A percentile compares a stretch with the other conserved stretches of the same genome.
Conservation (phyloP, 2,797 vertebrate genomes). For the Paratrypauchen microcephalus region DNA sequence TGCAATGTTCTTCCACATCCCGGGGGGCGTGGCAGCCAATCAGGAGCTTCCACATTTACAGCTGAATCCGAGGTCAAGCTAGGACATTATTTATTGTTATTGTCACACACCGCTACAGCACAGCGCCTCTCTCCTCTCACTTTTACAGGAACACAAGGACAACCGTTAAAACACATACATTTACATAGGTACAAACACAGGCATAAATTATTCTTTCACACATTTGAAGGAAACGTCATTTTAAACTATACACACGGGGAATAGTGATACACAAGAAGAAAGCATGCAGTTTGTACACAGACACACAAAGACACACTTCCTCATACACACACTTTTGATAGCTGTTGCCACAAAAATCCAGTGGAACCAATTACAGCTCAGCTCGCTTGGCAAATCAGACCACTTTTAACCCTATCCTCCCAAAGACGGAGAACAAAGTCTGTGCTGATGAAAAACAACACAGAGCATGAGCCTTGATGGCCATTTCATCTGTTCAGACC, state of each 20-base stretch:
- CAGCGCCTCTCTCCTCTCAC: slow-evolving; percentile 22
- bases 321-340: slow-evolving; percentile 53
- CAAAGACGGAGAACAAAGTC: slow-evolving; percentile 37
- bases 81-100: slow-evolving; percentile 64
- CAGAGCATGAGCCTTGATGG: neutral
- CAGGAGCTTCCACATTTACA: slow-evolving; percentile 43
- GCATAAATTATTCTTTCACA: slow-evolving; percentile 15
- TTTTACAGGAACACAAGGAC: slow-evolving; percentile 35
- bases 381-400: slow-evolving; percentile 57
- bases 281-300: slow-evolving; percentile 14
- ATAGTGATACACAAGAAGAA: slow-evolving; percentile 23
- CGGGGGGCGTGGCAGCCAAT: slow-evolving; percentile 48
- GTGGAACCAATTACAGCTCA: slow-evolving; percentile 69
- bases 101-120: slow-evolving; percentile 21
- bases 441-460: slow-evolving; percentile 17
- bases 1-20: neutral
- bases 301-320: slow-evolving; percentile 17
- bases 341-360: slow-evolving; percentile 68
- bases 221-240: slow-evolving; percentile 18
- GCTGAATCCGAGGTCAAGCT: slow-evolving; percentile 49
- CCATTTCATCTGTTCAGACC: slow-evolving; percentile 20
- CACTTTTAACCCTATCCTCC: slow-evolving; percentile 59
- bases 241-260: slow-evolving; percentile 23
- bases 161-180: slow-evolving; percentile 21
- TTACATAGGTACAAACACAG: slow-evolving; percentile 13